phyloP scores from a whole-genome alignment of 2,888 invertebrate genomes.

The Willowsia nigromaculata region DNA sequence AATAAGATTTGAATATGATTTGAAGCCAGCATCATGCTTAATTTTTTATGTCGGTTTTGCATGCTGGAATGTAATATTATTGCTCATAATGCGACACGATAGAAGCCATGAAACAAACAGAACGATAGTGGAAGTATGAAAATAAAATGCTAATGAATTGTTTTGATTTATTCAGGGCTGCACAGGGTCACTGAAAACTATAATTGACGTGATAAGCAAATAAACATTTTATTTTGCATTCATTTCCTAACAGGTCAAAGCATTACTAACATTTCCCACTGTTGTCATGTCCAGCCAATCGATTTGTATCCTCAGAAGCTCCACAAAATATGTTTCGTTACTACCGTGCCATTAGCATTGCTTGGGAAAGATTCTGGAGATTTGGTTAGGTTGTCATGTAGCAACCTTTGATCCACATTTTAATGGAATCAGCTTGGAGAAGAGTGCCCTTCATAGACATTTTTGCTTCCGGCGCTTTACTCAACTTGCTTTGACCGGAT shows the following conservation, averaged over 20 bases:
- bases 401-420: too few relatives aligned
- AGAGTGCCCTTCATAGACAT: too few relatives aligned
- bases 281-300: not conserved
- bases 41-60: conserved; percentile 22
- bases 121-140: not conserved
- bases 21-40: not conserved
- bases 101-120: not conserved
- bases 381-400: too few relatives aligned
- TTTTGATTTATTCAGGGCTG: conserved; percentile 4
- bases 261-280: not conserved
- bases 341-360: too few relatives aligned
- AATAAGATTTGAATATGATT: not conserved
- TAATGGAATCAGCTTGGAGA: too few relatives aligned
- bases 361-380: too few relatives aligned
- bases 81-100: not conserved
- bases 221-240: not conserved
- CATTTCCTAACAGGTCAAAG: not conserved
- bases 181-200: not conserved
- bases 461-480: not conserved
- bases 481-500: not conserved
- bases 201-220: not conserved
- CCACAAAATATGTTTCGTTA: too few relatives aligned
- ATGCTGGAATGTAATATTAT: conserved; percentile 5
- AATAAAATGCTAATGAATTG: conserved; percentile 34
- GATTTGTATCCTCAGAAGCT: too few relatives aligned